phyloP scores from a whole-genome alignment of 37 sponge, comb jelly and placozoan species.

The Hexactinellida sp. region DNA sequence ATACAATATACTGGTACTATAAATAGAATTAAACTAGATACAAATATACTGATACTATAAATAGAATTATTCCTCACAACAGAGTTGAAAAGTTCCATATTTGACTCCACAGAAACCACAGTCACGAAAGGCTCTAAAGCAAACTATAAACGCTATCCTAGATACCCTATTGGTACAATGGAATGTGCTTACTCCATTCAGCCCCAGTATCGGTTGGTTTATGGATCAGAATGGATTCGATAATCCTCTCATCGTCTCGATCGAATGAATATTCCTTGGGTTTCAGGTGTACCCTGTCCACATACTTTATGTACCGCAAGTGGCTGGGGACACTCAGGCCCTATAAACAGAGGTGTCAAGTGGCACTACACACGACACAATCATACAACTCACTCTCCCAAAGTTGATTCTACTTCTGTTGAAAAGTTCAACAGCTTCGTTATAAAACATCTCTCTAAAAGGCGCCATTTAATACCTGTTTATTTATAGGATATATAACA shows the following conservation, averaged over 20 bases:
- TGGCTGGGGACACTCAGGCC: not conserved
- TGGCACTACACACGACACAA: not conserved
- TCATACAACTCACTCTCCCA: conserved; percentile 1
- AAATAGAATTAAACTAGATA: no score
- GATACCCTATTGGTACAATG: not conserved
- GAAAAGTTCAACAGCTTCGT: not conserved
- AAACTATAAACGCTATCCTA: not conserved
- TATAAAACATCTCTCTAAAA: not conserved
- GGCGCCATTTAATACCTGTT: no score
- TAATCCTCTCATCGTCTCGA: not conserved
- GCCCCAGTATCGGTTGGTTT: not conserved
- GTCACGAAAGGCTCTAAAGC: not conserved
- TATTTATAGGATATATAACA: no score
- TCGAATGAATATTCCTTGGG: not conserved
- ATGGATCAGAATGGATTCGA: not conserved
- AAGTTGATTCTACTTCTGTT: not conserved
- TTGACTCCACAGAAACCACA: not conserved
- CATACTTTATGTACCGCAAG: not conserved
- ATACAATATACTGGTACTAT: no score
- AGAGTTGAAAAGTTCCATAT: not conserved
- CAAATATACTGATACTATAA: no score
- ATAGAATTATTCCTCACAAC: not conserved
- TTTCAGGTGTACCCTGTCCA: not conserved
- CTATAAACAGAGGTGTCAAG: not conserved
- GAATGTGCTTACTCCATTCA: not conserved